A percentile compares a stretch with the other conserved stretches of the same genome.
These are phyloP conservation scores for Nysson spinosus DNA, from an alignment of 2,888 invertebrate species.

Conservation along the genomic window DNA sequence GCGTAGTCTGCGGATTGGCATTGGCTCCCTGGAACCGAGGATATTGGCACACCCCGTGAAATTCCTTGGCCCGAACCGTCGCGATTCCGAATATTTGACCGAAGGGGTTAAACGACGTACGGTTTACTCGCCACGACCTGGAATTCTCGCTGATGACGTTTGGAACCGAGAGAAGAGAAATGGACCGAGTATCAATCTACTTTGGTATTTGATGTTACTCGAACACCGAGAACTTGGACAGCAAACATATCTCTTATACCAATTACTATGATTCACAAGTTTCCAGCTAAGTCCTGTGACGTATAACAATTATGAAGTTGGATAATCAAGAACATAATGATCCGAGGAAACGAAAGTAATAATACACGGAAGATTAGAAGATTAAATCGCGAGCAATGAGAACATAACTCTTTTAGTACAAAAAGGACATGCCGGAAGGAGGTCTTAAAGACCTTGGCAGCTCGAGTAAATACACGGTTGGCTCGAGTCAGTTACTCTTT, in stretches of 20 bases:
- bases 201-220: not conserved
- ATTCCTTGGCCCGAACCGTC: conserved; percentile 62
- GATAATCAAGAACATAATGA: conserved; percentile 3
- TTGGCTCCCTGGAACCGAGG: conserved; percentile 26
- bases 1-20: conserved; percentile 38
- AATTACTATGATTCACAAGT: no score
- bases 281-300: no score
- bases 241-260: no score
- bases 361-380: conserved; percentile 42
- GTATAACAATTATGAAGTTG: no score
- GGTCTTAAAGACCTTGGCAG: conserved; percentile 53
- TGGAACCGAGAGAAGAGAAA: conserved; percentile 5
- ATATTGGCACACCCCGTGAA: conserved; percentile 61
- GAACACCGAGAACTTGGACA: no score
- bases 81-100: conserved; percentile 46
- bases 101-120: conserved; percentile 41
- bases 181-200: not conserved
- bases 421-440: conserved; percentile 34
- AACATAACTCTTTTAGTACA: conserved; percentile 40
- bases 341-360: conserved; percentile 35
- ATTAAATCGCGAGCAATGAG: conserved; percentile 31
- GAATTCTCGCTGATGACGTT: conserved; percentile 39
- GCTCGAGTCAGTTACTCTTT: conserved; percentile 57
- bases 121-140: conserved; percentile 25
- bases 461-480: conserved; percentile 51